Evolutionary conservation across 2,113 vertebrate genomes (phyloP), one percentile per base, ranked within the genome.

Genomic region (Melanocharis versteri): DNA sequence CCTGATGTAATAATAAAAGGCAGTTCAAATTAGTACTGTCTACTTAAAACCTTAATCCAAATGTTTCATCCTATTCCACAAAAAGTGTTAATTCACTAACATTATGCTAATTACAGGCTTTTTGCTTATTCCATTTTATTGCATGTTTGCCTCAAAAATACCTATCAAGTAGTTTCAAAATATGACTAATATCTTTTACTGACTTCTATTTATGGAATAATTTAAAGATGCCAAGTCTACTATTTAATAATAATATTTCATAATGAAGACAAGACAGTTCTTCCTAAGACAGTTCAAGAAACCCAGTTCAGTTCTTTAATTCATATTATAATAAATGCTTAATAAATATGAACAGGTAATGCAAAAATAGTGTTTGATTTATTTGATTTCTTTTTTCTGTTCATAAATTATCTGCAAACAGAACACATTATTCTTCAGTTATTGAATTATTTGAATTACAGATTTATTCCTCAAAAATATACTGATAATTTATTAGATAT

Each of bases 361-460:
- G 79, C 5, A 92, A 76, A 97, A 92, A 76, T 26, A 68, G 26
- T 57, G 76, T 83, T 93, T 90, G 12, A 77, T 90, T 86, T 93
- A 65, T 61, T 84, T 87, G 5, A 62, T 78, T 69, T 40, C 53
- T 91, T 71, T 85, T 79, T 93, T 87, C 53, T 91, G 21, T 72
- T 97, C 69, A 79, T 71, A 96, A 96, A 76, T 93, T 85, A 50
- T 51, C 84, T 65, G 57, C n/a, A 71, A 93, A 68, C 9, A 76
- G 48, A 89, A 35, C 53, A 82, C 39, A 79, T 56, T 94, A 81
- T 94, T 95, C 56, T 88, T 82, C 51, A 68, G 45, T 91, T 91
- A 91, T 75, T 90, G 44, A 71, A 95, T 66, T 87, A 95, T 94
- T 85, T 94, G 65, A 87, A 94, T 94, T 82, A 91, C 84, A 95